Evolutionary conservation across 1,140 invertebrate genomes (phyloP).

Genomic region (Pteromalus puparum): DNA sequence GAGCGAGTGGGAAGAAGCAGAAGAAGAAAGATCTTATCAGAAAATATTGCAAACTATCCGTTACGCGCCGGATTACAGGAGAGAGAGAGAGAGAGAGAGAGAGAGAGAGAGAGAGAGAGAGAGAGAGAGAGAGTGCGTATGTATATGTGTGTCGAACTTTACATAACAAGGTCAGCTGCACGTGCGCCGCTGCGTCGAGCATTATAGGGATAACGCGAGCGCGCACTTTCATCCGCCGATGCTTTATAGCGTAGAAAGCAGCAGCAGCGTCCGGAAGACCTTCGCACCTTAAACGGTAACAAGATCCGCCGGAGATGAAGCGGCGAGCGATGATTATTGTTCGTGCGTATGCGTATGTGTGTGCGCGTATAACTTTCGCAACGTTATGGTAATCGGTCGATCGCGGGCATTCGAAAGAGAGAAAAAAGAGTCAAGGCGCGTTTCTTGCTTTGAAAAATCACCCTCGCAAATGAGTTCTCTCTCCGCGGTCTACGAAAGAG

Average conservation of each 20-base stretch:
- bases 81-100: neutral
- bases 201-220: slow-evolving; percentile 1
- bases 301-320: slow-evolving; percentile 8
- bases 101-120: neutral
- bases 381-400: neutral
- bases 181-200: neutral
- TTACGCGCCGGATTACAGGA: neutral
- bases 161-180: slow-evolving; percentile 40
- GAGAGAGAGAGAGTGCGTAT: neutral
- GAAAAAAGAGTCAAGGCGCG: neutral
- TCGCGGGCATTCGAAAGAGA: neutral
- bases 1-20: no score
- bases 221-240: slow-evolving; percentile 37
- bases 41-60: neutral
- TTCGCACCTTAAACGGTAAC: slow-evolving; percentile 47
- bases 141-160: neutral
- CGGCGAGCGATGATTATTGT: slow-evolving; percentile 12
- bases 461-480: neutral
- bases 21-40: neutral
- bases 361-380: neutral
- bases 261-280: neutral
- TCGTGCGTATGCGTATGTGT: neutral
- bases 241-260: slow-evolving; percentile 40
- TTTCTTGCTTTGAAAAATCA: slow-evolving; percentile 7
- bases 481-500: neutral